These are phyloP conservation scores for Stratiomys singularior DNA, from an alignment of 2,888 invertebrate genomes.

Conservation along the genomic window DNA sequence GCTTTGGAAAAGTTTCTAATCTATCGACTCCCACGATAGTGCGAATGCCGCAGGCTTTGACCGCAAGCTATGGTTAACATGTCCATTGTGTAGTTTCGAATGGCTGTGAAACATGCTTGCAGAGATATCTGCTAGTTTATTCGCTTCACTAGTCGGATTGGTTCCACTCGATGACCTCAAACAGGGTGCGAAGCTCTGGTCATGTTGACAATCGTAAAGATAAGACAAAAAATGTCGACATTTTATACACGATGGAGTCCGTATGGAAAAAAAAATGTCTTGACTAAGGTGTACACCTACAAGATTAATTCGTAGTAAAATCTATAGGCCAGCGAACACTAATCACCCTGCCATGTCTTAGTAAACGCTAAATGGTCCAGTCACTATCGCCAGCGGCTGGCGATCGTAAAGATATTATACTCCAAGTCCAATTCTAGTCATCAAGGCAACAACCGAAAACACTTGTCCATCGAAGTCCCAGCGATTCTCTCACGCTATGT, in stretches of 20 bases:
- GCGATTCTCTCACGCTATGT: conserved; percentile 45
- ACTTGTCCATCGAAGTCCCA: conserved; percentile 28
- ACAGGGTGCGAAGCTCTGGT: too few relatives aligned
- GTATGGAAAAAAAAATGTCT: too few relatives aligned
- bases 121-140: not conserved
- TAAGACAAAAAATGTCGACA: not conserved
- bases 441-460: conserved; percentile 31
- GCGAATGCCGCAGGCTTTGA: conserved; percentile 3
- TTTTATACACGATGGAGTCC: too few relatives aligned
- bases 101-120: not conserved
- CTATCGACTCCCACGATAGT: conserved; percentile 38
- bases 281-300: too few relatives aligned
- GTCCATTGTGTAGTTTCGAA: not conserved
- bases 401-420: conserved; percentile 32
- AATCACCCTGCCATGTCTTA: not conserved
- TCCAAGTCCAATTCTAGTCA: conserved; percentile 19
- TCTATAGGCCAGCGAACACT: not conserved
- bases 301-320: not conserved
- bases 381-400: conserved; percentile 24
- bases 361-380: not conserved
- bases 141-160: not conserved
- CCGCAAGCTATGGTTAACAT: conserved; percentile 29
- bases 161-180: not conserved
- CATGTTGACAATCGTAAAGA: not conserved
- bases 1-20: conserved; percentile 18